These are phyloP conservation scores for Nemurella pictetii DNA, from an alignment of 2,888 invertebrate genomes.

Conservation along the genomic window DNA sequence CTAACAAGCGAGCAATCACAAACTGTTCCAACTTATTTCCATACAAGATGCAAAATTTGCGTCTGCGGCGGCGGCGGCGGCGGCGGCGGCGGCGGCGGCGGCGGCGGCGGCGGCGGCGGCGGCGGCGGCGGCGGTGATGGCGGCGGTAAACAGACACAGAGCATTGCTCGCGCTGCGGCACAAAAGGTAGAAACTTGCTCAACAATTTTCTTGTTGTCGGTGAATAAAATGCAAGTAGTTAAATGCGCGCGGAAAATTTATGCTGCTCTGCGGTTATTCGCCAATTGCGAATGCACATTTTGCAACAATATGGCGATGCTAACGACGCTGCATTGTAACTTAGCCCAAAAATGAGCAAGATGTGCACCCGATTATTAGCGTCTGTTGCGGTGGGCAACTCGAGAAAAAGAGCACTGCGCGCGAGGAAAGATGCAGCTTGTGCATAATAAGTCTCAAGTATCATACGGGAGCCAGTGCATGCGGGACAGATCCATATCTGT, in stretches of 20 bases:
- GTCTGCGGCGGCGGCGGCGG: neutral
- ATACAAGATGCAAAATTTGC: neutral
- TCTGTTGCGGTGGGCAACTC: neutral
- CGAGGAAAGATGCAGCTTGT: neutral
- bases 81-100: neutral
- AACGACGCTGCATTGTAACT: neutral
- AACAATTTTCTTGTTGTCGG: neutral
- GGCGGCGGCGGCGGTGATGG: neutral
- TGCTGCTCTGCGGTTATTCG: neutral
- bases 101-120: neutral
- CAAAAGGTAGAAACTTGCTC: neutral
- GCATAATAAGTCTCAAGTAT: no score
- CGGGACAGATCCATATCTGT: no score
- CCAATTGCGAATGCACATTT: neutral
- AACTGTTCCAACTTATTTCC: neutral
- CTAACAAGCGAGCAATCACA: neutral
- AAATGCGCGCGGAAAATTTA: neutral
- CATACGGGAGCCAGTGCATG: no score
- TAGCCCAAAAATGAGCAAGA: neutral
- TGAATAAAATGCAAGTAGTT: neutral
- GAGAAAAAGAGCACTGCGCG: neutral
- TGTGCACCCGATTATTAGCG: neutral
- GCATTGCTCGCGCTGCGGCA: neutral
- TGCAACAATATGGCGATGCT: neutral
- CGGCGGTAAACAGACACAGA: neutral